Evolutionary conservation across 2,113 vertebrate species (phyloP).

Genomic region (Alaudala cheleensis): DNA sequence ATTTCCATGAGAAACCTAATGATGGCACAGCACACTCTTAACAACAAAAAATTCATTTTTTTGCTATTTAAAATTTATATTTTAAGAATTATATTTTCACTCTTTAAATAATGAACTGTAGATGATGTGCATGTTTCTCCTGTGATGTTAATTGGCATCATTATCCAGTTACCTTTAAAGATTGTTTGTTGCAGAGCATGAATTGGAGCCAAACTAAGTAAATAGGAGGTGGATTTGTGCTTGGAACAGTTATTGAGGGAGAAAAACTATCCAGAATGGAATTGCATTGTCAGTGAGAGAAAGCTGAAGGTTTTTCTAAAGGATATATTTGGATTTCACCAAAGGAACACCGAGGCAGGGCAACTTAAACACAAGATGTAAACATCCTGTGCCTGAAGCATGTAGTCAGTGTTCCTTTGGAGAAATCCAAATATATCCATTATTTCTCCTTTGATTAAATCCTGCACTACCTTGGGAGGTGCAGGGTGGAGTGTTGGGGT

Average conservation of each 20-base stretch:
- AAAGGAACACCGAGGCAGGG: not conserved
- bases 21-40: not conserved
- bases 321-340: not conserved
- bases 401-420: not conserved
- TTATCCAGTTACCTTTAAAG: not conserved
- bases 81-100: not conserved
- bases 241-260: not conserved
- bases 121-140: not conserved
- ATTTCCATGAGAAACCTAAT: not conserved
- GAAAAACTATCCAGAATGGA: not conserved
- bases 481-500: not conserved
- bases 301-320: not conserved
- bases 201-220: not conserved
- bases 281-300: not conserved
- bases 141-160: not conserved
- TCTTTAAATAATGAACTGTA: not conserved
- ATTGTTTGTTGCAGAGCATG: not conserved
- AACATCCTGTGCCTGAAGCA: not conserved
- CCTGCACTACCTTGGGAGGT: not conserved
- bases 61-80: not conserved
- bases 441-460: not conserved
- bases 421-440: not conserved
- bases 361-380: not conserved
- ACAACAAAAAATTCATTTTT: not conserved
- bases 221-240: not conserved